phyloP scores from a whole-genome alignment of 2,888 invertebrate species.

The Pocota personata region DNA sequence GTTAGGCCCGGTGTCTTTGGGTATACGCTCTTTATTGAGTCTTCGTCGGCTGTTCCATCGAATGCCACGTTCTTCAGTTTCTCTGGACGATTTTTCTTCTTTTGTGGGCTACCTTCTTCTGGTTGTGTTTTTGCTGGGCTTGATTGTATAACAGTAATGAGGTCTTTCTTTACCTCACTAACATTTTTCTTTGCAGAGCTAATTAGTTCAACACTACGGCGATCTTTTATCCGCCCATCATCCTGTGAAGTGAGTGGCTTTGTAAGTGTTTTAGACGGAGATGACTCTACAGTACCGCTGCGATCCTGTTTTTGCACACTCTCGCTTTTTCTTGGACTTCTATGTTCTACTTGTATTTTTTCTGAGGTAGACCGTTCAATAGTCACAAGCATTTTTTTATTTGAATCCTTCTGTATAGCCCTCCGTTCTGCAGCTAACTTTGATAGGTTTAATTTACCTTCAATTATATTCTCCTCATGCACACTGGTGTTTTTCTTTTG shows the following conservation, averaged over 20 bases:
- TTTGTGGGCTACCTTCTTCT: background rate
- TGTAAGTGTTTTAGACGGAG: background rate
- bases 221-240: background rate
- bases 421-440: background rate
- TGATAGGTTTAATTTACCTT: background rate
- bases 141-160: conserved; percentile 3
- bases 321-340: background rate
- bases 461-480: no score
- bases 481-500: background rate
- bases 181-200: background rate
- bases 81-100: conserved; percentile 4
- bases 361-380: background rate
- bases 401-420: no score
- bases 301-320: background rate
- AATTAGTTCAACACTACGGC: background rate
- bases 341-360: background rate
- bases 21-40: conserved; percentile 74
- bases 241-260: background rate
- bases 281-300: background rate
- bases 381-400: background rate
- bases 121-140: conserved; percentile 31
- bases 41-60: conserved; percentile 50
- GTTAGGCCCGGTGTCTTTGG: conserved; percentile 77
- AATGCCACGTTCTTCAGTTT: conserved; percentile 76
- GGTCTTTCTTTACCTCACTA: conserved; percentile 2